Percentiles rank a stretch among this genome's conserved stretches.
Evolutionary conservation across 92 coral and sea anemone genomes (phyloP).

Genomic region (Palythoa grandis): DNA sequence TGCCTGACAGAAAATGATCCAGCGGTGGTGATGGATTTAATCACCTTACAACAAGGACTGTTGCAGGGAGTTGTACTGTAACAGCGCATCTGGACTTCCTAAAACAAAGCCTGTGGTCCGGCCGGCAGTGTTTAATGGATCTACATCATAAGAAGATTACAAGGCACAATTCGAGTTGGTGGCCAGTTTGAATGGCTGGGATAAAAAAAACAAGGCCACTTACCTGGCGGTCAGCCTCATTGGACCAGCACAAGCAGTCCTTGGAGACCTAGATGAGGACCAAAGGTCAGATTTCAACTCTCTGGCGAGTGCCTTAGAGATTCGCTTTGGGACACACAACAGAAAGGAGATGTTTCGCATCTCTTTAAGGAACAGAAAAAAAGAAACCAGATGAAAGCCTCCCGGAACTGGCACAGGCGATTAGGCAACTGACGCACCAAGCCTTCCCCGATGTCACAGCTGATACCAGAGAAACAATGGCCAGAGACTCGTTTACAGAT

Average conservation of each 20-base stretch:
- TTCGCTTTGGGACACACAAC: constrained; percentile 48
- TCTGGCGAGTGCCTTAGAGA: constrained; percentile 35
- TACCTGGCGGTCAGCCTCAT: constrained; percentile 54
- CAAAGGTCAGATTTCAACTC: constrained; percentile 7
- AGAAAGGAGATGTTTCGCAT: constrained; percentile 40
- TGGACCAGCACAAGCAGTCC: constrained; percentile 56
- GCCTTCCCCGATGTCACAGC: not conserved
- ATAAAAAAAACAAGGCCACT: not conserved
- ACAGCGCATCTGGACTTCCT: too few species aligned
- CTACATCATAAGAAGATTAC: constrained; percentile 61
- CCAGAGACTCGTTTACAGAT: not conserved
- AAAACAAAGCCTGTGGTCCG: constrained; percentile 49
- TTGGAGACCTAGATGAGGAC: too few species aligned
- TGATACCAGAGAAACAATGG: not conserved
- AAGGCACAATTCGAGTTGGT: constrained; percentile 59
- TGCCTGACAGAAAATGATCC: too few species aligned
- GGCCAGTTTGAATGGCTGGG: constrained; percentile 42
- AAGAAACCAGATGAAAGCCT: constrained; percentile 35
- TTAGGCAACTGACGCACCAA: constrained; percentile 2
- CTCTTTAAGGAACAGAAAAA: constrained; percentile 20
- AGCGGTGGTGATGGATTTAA: too few species aligned
- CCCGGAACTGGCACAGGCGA: constrained; percentile 57
- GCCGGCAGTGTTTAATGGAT: constrained; percentile 36
- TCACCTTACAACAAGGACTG: too few species aligned
- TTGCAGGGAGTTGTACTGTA: too few species aligned